A percentile compares a stretch with the other conserved stretches of the same genome.
phyloP scores from a whole-genome alignment of 2,113 vertebrate genomes.

The Poeciliopsis prolifica region DNA sequence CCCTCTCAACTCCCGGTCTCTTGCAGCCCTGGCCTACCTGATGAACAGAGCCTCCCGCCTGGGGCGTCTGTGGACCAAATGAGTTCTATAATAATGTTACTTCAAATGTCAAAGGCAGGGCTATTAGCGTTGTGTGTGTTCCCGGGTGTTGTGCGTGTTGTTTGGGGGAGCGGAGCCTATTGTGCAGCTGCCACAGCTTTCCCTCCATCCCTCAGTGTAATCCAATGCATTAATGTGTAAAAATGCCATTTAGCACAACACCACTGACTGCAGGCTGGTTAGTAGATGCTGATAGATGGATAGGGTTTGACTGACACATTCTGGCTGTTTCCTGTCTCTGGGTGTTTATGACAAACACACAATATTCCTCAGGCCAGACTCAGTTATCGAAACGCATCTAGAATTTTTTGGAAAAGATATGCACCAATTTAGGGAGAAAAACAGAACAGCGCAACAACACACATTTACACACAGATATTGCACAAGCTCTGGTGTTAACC shows the following conservation, averaged over 20 bases:
- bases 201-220: conserved; percentile 59
- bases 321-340: conserved; percentile 59
- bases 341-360: conserved; percentile 56
- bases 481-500: conserved; percentile 43
- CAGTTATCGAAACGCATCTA: conserved; percentile 28
- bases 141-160: conserved; percentile 38
- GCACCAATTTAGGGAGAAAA: background rate
- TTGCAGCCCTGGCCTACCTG: conserved; percentile 64
- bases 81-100: conserved; percentile 77
- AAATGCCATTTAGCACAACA: conserved; percentile 78
- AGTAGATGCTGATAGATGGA: conserved; percentile 63
- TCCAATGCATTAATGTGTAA: conserved; percentile 80
- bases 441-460: conserved; percentile 15
- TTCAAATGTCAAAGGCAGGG: conserved; percentile 74
- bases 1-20: conserved; percentile 34
- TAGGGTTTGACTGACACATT: conserved; percentile 71
- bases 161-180: conserved; percentile 22
- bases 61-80: conserved; percentile 64
- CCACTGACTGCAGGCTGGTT: conserved; percentile 67
- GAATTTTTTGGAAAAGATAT: conserved; percentile 11
- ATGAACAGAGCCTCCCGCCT: conserved; percentile 64
- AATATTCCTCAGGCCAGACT: conserved; percentile 47
- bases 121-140: conserved; percentile 62
- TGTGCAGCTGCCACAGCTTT: conserved; percentile 53
- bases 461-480: conserved; percentile 25